Conservation (phyloP, 2,113 vertebrate species). For the Otis tarda region DNA sequence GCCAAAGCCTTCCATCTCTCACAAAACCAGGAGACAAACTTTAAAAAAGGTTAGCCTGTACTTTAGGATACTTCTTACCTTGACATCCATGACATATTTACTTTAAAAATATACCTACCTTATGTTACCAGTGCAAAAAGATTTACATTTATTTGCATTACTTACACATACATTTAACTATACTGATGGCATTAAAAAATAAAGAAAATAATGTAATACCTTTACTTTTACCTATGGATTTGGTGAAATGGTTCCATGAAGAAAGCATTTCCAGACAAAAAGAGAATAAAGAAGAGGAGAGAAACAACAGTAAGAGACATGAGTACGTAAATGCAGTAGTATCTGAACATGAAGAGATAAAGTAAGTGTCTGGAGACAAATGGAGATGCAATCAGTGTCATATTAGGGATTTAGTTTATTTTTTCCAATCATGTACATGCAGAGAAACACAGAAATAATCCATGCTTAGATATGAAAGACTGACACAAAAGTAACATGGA, state of each 20-base stretch:
- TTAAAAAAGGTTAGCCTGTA: not conserved
- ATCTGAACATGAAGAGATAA: slow-evolving; percentile 75
- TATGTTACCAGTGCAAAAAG: slow-evolving; percentile 59
- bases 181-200: slow-evolving; percentile 67
- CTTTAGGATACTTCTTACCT: slow-evolving; percentile 63
- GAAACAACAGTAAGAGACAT: slow-evolving; percentile 89
- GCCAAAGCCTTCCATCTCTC: not conserved
- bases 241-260: slow-evolving; percentile 99
- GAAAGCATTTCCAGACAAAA: slow-evolving; percentile 91
- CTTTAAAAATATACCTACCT: slow-evolving; percentile 81
- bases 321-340: slow-evolving; percentile 74
- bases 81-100: slow-evolving; percentile 62
- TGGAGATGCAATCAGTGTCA: slow-evolving; percentile 45
- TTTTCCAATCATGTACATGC: slow-evolving; percentile 71
- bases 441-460: slow-evolving; percentile 50
- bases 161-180: slow-evolving; percentile 62
- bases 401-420: slow-evolving; percentile 32
- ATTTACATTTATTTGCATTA: slow-evolving; percentile 72
- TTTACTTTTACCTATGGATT: slow-evolving; percentile 99
- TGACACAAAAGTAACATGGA: slow-evolving; percentile 47
- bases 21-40: not conserved
- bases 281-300: slow-evolving; percentile 85
- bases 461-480: slow-evolving; percentile 73
- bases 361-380: slow-evolving; percentile 64
- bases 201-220: slow-evolving; percentile 87